Base-by-base conservation (phyloP, 1,140 invertebrate genomes). In the Spodoptera litura region DNA sequence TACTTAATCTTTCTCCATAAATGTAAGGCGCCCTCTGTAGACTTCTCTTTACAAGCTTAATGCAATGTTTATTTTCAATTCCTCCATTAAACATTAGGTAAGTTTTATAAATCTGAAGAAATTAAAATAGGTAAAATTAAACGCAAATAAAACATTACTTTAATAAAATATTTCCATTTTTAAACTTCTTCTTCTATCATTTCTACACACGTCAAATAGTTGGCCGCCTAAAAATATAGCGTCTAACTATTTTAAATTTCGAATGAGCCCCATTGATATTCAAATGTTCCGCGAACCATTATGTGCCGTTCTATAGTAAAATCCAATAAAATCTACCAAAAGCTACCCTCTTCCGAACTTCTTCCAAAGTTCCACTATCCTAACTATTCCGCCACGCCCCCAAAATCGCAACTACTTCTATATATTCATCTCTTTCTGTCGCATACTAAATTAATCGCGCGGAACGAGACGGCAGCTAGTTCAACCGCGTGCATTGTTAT, bases 311-410 rank as follows among this genome's bases (percentile, higher is more conserved):
- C 81, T 83, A 59, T 84, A 83, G 81, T 84, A 92, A 91, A 92
- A 91, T 91, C 87, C 88, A 92, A 92, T 93, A 75, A 75, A 75
- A 75, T 75, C 73, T 62, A 75, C 73, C 73, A 75, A 93, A 92
- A 92, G 82, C 83, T 88, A 84, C 88, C 88, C 90, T 89, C 89
- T 91, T 90, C 81, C 79, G 87, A 93, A 93, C 89, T 93, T 88
- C 90, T 90, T 91, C 88, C 71, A 87, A 94, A 93, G 87, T 88
- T 88, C 85, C 85, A 91, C 90, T 93, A 91, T 87, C 86, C 80
- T 81, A 90, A 94, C 91, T 94, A 94, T 91, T 89, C 84, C 84
- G 62, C 52, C 74, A 56, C 93, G 90, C 93, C 92, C 87, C 71
- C 80, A 73, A 55, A 53, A 56, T 78, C 72, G 83, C 53, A 87